Evolutionary conservation across 1,140 invertebrate species (phyloP).

Genomic region (Zophobas atratus): DNA sequence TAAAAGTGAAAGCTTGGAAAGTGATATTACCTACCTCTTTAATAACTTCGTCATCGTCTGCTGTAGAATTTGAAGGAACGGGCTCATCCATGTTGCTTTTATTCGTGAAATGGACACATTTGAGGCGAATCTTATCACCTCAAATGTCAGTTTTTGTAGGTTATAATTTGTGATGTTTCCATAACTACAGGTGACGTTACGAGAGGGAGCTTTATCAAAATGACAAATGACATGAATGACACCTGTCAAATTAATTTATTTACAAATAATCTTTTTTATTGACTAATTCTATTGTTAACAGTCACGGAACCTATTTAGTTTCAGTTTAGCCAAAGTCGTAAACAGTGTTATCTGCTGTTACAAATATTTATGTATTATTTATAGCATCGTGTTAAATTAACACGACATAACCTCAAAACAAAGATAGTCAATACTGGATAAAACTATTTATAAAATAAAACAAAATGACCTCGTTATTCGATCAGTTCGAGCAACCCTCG

Average conservation of each 20-base stretch:
- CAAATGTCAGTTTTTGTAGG: neutral
- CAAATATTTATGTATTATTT: no score
- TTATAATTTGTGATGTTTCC: neutral
- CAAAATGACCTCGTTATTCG: constrained; percentile 64
- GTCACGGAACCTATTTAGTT: no score
- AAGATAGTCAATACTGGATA: constrained; percentile 4
- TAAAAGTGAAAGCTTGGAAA: constrained; percentile 4
- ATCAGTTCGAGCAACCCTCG: constrained; percentile 64
- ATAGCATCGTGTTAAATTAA: no score
- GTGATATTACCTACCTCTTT: constrained; percentile 57
- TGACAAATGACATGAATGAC: no score
- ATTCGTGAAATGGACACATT: neutral
- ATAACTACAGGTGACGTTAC: neutral
- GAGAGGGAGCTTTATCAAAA: neutral
- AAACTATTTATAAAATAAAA: neutral
- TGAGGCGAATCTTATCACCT: no score
- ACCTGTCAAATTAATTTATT: no score
- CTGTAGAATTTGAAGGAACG: neutral
- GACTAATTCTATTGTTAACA: no score
- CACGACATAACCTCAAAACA: no score
- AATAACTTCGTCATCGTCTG: constrained; percentile 61
- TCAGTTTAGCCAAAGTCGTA: no score
- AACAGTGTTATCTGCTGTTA: no score
- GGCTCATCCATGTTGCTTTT: neutral
- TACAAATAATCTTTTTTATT: no score